Conservation (phyloP, 2,113 vertebrate species). For the Riparia riparia region DNA sequence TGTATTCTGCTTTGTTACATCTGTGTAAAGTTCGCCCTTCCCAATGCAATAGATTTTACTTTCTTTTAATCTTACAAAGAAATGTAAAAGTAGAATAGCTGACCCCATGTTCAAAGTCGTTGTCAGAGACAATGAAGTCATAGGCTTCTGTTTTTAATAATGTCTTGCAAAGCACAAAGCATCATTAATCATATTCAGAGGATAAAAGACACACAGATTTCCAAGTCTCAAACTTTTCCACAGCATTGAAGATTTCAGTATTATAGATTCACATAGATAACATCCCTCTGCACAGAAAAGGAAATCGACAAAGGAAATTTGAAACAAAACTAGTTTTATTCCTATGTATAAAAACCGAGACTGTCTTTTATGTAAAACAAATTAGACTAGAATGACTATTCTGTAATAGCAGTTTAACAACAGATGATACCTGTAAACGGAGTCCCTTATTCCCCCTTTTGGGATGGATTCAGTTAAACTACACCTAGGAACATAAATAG, state of each 20-base stretch:
- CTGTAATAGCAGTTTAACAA: background rate
- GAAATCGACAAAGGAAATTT: slow-evolving; percentile 34
- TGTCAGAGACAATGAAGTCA: slow-evolving; percentile 82
- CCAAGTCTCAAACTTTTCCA: slow-evolving; percentile 60
- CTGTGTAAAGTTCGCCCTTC: slow-evolving; percentile 64
- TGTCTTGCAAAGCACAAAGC: slow-evolving; percentile 75
- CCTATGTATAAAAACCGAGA: slow-evolving; percentile 16
- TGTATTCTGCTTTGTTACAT: slow-evolving; percentile 74
- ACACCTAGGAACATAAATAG: background rate
- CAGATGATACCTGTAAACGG: background rate
- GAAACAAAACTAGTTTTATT: slow-evolving; percentile 41
- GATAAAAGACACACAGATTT: slow-evolving; percentile 79
- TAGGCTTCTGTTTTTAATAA: slow-evolving; percentile 85
- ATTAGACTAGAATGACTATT: background rate
- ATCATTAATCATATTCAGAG: slow-evolving; percentile 80
- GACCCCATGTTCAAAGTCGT: slow-evolving; percentile 80
- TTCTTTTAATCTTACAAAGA: slow-evolving; percentile 83
- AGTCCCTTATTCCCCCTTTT: background rate
- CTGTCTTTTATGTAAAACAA: background rate
- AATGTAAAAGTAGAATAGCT: slow-evolving; percentile 78
- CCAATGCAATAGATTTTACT: slow-evolving; percentile 77
- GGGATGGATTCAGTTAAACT: background rate
- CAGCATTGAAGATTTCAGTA: slow-evolving; percentile 51
- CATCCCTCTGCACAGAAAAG: slow-evolving; percentile 51
- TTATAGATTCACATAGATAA: slow-evolving; percentile 71